Evolutionary conservation across 2,888 invertebrate genomes (phyloP).

Genomic region (Limnephilus lunatus): DNA sequence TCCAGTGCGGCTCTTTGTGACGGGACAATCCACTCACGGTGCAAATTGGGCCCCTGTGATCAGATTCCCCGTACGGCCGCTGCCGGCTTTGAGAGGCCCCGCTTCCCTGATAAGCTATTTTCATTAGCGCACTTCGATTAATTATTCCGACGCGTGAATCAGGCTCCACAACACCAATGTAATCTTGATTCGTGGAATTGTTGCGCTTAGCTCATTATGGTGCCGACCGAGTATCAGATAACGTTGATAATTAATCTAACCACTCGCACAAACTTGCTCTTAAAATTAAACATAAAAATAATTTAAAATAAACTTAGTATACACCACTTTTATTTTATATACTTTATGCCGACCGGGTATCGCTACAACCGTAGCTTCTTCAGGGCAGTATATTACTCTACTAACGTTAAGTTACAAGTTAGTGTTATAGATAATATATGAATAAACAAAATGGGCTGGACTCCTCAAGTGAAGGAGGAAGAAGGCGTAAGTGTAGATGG

Average conservation of each 20-base stretch:
- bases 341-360: too few relatives aligned
- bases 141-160: conserved; percentile 21
- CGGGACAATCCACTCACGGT: neutral
- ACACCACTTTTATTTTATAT: too few relatives aligned
- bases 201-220: neutral
- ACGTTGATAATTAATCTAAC: too few relatives aligned
- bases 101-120: conserved; percentile 31
- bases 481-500: too few relatives aligned
- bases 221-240: neutral
- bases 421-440: too few relatives aligned
- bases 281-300: neutral
- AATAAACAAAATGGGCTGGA: too few relatives aligned
- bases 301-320: too few relatives aligned
- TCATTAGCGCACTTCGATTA: conserved; percentile 33
- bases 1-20: neutral
- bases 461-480: too few relatives aligned
- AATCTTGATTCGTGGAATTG: neutral
- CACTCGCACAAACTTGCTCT: neutral
- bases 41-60: conserved; percentile 34
- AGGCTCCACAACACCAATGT: neutral
- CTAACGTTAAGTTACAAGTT: too few relatives aligned
- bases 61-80: neutral
- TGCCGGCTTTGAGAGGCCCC: neutral
- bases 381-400: too few relatives aligned
- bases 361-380: too few relatives aligned